Conservation (phyloP, 2,888 invertebrate genomes). For the Thalpophila matura region DNA sequence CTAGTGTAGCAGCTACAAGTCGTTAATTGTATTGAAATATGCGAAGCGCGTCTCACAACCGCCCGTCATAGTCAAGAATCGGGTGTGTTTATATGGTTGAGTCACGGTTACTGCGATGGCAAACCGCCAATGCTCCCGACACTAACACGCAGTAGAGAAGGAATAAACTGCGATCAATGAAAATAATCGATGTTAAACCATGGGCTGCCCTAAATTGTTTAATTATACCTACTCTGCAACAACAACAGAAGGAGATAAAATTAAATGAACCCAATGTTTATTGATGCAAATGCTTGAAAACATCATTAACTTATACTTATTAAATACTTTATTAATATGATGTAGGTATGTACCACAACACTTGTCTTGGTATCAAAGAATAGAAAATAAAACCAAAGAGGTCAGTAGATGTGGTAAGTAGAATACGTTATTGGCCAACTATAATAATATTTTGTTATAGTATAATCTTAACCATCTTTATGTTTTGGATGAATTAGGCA, state of each 20-base stretch:
- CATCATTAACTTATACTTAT: background rate
- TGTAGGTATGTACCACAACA: too few species aligned
- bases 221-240: conserved; percentile 43
- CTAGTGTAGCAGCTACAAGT: conserved; percentile 72
- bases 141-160: conserved; percentile 57
- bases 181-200: conserved; percentile 69
- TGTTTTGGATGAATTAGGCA: conserved; percentile 65
- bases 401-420: conserved; percentile 4
- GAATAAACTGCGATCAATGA: conserved; percentile 67
- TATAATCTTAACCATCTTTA: conserved; percentile 3
- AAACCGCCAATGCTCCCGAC: conserved; percentile 79
- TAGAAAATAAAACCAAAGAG: conserved; percentile 17
- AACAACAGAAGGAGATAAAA: conserved; percentile 27
- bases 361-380: background rate
- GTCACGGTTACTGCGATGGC: conserved; percentile 80
- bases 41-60: conserved; percentile 72
- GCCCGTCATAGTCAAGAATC: conserved; percentile 69
- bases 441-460: conserved; percentile 8
- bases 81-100: conserved; percentile 74
- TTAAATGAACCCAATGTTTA: conserved; percentile 9
- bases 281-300: conserved; percentile 8
- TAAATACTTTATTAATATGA: too few species aligned
- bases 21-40: conserved; percentile 84
- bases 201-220: conserved; percentile 56
- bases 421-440: conserved; percentile 7